Evolutionary conservation across 2,797 vertebrate species (phyloP).

Genomic region (Sebastes dallii): DNA sequence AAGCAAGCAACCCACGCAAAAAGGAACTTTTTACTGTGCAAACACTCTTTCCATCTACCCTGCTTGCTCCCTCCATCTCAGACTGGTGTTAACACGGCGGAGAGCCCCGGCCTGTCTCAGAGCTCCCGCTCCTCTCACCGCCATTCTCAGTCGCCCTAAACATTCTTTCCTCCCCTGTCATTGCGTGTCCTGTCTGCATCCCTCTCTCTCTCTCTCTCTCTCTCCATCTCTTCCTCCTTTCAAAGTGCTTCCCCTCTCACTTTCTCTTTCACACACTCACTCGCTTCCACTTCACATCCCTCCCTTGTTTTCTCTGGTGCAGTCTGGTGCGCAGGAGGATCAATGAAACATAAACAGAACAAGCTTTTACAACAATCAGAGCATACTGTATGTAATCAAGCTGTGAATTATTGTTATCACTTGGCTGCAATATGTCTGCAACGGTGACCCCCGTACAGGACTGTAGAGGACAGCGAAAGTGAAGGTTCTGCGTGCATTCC

Average conservation of each 20-base stretch:
- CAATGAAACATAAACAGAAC: slow-evolving; percentile 21
- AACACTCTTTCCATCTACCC: slow-evolving; percentile 81
- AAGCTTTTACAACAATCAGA: slow-evolving; percentile 11
- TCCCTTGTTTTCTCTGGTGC: not conserved
- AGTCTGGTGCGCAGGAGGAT: slow-evolving; percentile 15
- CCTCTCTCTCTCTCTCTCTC: slow-evolving; percentile 44
- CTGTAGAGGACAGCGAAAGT: slow-evolving; percentile 20
- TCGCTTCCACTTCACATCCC: slow-evolving; percentile 28
- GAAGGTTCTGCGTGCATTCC: slow-evolving; percentile 72
- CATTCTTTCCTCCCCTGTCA: slow-evolving; percentile 87
- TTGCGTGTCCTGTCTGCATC: slow-evolving; percentile 81
- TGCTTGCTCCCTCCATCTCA: slow-evolving; percentile 79
- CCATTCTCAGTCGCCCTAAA: slow-evolving; percentile 81
- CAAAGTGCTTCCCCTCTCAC: slow-evolving; percentile 34
- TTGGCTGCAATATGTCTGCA: slow-evolving; percentile 14
- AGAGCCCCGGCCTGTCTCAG: slow-evolving; percentile 70
- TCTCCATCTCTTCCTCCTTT: slow-evolving; percentile 57
- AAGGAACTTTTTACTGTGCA: slow-evolving; percentile 84
- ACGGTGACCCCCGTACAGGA: slow-evolving; percentile 6
- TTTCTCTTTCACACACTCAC: slow-evolving; percentile 32
- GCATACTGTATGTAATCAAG: slow-evolving; percentile 2
- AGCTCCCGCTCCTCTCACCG: slow-evolving; percentile 66
- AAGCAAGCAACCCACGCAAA: slow-evolving; percentile 74
- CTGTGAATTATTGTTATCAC: slow-evolving; percentile 4
- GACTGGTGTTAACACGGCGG: slow-evolving; percentile 78